Evolutionary conservation across 2,797 vertebrate species (phyloP).

Genomic region (Perdix hodgsoniae): DNA sequence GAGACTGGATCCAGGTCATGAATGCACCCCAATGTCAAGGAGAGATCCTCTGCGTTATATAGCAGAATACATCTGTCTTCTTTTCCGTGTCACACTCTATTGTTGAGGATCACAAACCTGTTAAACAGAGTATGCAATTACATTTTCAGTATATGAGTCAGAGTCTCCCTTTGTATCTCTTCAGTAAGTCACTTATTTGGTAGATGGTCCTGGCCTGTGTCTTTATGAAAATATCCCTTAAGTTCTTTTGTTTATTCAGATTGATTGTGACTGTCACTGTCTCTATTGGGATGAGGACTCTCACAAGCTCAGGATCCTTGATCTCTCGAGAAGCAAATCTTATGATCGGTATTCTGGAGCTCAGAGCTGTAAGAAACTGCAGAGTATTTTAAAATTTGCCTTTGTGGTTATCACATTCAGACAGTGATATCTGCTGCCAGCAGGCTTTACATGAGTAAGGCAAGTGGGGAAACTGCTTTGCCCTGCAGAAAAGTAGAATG

Average conservation of each 20-base stretch:
- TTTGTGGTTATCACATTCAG: neutral
- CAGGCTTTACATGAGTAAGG: neutral
- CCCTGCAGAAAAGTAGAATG: neutral
- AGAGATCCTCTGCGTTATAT: neutral
- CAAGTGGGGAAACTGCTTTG: neutral
- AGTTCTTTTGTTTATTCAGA: neutral
- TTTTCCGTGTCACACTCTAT: neutral
- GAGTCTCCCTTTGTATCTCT: neutral
- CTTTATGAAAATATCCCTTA: neutral
- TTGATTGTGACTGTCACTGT: neutral
- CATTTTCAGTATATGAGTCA: neutral
- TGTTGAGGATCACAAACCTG: neutral
- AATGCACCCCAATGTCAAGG: neutral
- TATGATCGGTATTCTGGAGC: neutral
- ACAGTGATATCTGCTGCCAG: neutral
- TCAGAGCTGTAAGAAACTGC: neutral
- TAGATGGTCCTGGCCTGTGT: neutral
- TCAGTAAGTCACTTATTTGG: neutral
- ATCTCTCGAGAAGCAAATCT: neutral
- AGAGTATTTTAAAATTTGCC: neutral
- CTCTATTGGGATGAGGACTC: neutral
- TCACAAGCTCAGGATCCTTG: neutral
- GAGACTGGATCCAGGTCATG: neutral
- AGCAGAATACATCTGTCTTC: neutral
- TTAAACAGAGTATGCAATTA: neutral